A percentile compares a stretch with the other conserved stretches of the same genome.
phyloP scores from a whole-genome alignment of 2,113 vertebrate species.

The Pycnonotus jocosus region DNA sequence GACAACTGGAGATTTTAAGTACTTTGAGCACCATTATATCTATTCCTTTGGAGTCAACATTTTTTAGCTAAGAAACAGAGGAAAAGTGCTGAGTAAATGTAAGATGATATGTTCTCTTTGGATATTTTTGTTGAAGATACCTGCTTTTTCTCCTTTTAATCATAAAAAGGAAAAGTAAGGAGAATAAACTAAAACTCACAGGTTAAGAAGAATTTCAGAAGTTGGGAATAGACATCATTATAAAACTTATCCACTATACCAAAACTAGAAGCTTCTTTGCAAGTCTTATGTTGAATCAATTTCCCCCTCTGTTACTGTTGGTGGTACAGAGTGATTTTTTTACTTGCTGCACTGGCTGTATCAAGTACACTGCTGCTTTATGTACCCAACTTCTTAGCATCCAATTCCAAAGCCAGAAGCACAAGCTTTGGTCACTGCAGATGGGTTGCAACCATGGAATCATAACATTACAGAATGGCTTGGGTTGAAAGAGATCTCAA shows the following conservation, averaged over 20 bases:
- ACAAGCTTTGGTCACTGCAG: neutral
- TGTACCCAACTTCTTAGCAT: neutral
- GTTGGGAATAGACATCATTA: neutral
- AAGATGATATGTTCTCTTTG: neutral
- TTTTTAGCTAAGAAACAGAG: neutral
- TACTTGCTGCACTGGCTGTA: neutral
- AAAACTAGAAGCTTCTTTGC: neutral
- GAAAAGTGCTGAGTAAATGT: neutral
- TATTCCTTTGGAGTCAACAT: neutral
- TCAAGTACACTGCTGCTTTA: neutral
- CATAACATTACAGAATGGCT: neutral
- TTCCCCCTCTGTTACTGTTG: neutral
- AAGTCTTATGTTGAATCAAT: neutral
- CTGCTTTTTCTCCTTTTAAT: neutral
- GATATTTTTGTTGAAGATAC: neutral
- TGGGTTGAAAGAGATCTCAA: neutral
- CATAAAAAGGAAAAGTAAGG: neutral
- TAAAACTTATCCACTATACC: neutral
- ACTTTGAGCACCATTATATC: neutral
- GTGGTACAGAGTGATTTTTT: neutral
- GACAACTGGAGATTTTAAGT: neutral
- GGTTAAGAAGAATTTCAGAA: neutral
- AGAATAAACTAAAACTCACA: neutral
- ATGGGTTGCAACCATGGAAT: neutral
- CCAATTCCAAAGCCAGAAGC: neutral